Conservation (phyloP, 2,888 invertebrate species). For the Euzetes globulus region DNA sequence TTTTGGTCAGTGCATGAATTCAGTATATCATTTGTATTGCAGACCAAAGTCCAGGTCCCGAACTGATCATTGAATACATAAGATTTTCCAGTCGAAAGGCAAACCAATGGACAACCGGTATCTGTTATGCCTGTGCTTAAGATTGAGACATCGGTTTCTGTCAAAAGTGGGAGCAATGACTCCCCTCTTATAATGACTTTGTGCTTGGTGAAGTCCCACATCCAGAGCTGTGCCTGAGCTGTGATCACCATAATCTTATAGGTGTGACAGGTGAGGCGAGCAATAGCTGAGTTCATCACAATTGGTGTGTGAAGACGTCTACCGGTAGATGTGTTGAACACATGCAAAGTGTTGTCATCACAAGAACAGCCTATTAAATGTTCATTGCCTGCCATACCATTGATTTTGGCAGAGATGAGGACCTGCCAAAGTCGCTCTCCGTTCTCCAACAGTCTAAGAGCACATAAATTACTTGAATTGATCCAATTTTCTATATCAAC, state of each 20-base stretch:
- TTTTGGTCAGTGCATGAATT: slow-evolving; percentile 45
- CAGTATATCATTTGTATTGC: slow-evolving; percentile 47
- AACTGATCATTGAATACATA: slow-evolving; percentile 72
- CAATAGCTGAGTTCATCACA: slow-evolving; percentile 55
- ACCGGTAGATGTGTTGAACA: slow-evolving; percentile 52
- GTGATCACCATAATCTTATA: slow-evolving; percentile 54
- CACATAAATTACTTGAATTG: slow-evolving; percentile 38
- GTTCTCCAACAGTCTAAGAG: slow-evolving; percentile 11
- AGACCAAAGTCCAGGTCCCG: slow-evolving; percentile 53
- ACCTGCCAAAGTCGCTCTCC: slow-evolving; percentile 45
- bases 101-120: slow-evolving; percentile 70
- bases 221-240: slow-evolving; percentile 43
- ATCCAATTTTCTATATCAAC: slow-evolving; percentile 47
- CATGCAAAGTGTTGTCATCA: slow-evolving; percentile 61
- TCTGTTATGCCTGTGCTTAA: slow-evolving; percentile 58
- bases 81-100: slow-evolving; percentile 74
- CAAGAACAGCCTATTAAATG: slow-evolving; percentile 52
- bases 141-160: slow-evolving; percentile 48
- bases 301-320: slow-evolving; percentile 53
- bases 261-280: slow-evolving; percentile 52
- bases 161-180: slow-evolving; percentile 52
- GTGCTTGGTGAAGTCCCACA: slow-evolving; percentile 49
- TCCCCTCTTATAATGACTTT: slow-evolving; percentile 53
- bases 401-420: slow-evolving; percentile 44
- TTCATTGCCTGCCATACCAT: slow-evolving; percentile 45